Conservation (phyloP, 2,888 invertebrate genomes). For the Andrena praecox region DNA sequence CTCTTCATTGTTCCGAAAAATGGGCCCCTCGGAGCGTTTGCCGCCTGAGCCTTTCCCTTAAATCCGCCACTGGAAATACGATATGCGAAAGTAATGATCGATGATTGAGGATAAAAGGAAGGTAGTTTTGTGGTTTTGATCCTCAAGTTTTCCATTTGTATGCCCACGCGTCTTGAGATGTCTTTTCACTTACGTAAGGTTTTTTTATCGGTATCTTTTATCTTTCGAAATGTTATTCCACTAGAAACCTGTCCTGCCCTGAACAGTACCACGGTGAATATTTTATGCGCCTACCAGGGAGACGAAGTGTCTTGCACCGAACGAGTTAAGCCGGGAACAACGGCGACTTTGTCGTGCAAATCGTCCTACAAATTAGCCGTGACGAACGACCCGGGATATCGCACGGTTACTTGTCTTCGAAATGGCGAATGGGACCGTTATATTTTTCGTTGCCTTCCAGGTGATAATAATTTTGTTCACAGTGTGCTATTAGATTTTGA, state of each 20-base stretch:
- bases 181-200: not conserved
- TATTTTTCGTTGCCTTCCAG: constrained; percentile 73
- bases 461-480: constrained; percentile 50
- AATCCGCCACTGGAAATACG: too few species aligned
- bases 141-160: not conserved
- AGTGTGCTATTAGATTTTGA: too few species aligned
- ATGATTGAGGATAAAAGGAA: too few species aligned
- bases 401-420: constrained; percentile 67
- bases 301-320: constrained; percentile 69
- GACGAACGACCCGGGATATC: constrained; percentile 74
- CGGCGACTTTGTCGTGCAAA: constrained; percentile 74
- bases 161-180: not conserved
- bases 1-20: too few species aligned
- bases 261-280: constrained; percentile 69
- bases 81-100: too few species aligned
- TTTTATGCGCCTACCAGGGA: constrained; percentile 67
- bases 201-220: not conserved
- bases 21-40: too few species aligned
- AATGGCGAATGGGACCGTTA: constrained; percentile 72
- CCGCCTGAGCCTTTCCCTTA: too few species aligned
- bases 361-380: constrained; percentile 72
- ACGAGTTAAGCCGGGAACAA: constrained; percentile 70
- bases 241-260: constrained; percentile 70
- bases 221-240: constrained; percentile 16
- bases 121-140: not conserved